Base-by-base conservation (phyloP, 2,888 invertebrate species). In the Phortica magna region DNA sequence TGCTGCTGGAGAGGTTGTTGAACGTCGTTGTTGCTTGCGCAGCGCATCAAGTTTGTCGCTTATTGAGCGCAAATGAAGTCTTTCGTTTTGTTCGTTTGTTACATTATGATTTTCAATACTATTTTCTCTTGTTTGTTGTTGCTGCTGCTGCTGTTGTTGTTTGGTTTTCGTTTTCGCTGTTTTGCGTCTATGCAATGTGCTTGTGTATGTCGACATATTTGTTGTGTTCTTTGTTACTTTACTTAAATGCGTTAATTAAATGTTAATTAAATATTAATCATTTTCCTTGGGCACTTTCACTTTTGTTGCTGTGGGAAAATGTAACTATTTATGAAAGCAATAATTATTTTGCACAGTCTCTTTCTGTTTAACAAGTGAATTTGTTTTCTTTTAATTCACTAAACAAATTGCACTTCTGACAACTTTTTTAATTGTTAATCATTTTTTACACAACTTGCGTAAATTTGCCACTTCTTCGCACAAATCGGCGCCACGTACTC, bases 11-110 rank as follows among this genome's bases (percentile, higher is more conserved):
- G 80, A 79, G 76, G 82, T 76, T 79, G 82, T 77, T 81, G 83
- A 82, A 83, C 82, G 83, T 22, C 10, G 78, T 83, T 79, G 71
- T 42, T 71, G 78, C 53, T 70, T 57, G 59, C 59, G 59, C 9
- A 68, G 68, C 59, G 73, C 59, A 73, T 83, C 83, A 76, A 82
- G 85, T 85, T 88, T 85, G 81, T 86, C 82, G 81, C 82, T 81
- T 85, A 82, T 75, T 75, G 79, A 78, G 81, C 85, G 83, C 82
- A 89, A 89, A 89, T 91, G 89, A 91, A 90, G 89, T 91, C 90
- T 90, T 90, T 91, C 91, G 88, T 90, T 89, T 89, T 84, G 83
- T 48, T 83, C 78, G 77, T 84, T 82, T 83, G 79, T 74, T 31
- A 76, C 77, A 67, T 82, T 81, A 79, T 83, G 79, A 78, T 82